phyloP scores from a whole-genome alignment of 2,113 vertebrate species.

The Neopipo cinnamomea region DNA sequence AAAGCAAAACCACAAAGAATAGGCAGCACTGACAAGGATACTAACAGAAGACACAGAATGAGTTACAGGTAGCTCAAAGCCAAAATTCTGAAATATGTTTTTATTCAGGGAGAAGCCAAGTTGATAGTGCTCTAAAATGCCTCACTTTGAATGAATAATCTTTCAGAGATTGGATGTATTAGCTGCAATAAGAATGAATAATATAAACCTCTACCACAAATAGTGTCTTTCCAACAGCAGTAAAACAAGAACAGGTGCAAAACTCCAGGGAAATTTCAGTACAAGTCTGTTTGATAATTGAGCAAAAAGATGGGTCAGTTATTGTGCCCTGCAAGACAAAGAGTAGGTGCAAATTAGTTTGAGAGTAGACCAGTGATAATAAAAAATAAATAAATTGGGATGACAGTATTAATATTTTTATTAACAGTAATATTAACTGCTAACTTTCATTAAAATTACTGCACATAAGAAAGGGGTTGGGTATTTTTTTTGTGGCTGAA shows the following conservation, averaged over 20 bases:
- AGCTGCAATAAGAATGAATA: not conserved
- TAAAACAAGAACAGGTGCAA: not conserved
- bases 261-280: not conserved
- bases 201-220: not conserved
- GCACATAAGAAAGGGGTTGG: not conserved
- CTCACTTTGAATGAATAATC: not conserved
- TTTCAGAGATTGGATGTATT: not conserved
- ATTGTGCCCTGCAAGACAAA: not conserved
- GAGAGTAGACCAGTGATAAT: not conserved
- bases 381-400: not conserved
- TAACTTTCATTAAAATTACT: not conserved
- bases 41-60: not conserved
- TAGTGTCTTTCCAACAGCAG: not conserved
- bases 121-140: not conserved
- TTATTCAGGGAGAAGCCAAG: not conserved
- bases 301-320: not conserved
- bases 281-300: not conserved
- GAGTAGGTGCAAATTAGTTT: not conserved
- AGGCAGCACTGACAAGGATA: not conserved
- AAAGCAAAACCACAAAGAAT: not conserved
- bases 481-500: not conserved
- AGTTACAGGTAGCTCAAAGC: not conserved
- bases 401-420: not conserved
- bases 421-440: not conserved
- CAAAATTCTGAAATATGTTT: not conserved